phyloP scores from a whole-genome alignment of 1,140 invertebrate species.

The Ceratina calcarata region DNA sequence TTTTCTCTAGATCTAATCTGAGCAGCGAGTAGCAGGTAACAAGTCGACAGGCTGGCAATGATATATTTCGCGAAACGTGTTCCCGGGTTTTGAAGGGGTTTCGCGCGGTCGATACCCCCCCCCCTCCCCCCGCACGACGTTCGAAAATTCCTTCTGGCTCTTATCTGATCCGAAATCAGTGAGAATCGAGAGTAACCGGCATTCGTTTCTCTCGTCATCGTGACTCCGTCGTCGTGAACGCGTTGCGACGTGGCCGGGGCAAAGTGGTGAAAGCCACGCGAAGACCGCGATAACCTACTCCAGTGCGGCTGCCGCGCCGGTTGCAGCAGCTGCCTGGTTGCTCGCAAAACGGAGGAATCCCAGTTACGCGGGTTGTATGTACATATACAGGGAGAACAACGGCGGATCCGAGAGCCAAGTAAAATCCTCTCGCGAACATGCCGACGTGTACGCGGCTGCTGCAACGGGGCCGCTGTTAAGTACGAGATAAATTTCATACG shows the following conservation, averaged over 20 bases:
- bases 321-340: constrained; percentile 47
- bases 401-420: neutral
- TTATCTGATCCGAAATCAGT: constrained; percentile 18
- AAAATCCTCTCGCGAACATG: constrained; percentile 42
- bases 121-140: neutral
- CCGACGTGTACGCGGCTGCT: constrained; percentile 39
- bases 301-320: constrained; percentile 27
- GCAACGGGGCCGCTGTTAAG: constrained; percentile 13
- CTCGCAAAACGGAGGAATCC: constrained; percentile 51
- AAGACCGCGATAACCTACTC: constrained; percentile 58
- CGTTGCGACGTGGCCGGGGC: constrained; percentile 18
- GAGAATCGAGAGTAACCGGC: constrained; percentile 17
- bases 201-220: constrained; percentile 53
- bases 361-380: constrained; percentile 43
- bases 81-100: neutral
- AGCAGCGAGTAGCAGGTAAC: neutral
- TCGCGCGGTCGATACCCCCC: neutral
- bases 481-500: neutral
- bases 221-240: constrained; percentile 24
- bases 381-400: constrained; percentile 29
- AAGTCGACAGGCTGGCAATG: neutral
- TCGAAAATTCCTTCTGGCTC: constrained; percentile 3
- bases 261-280: constrained; percentile 52
- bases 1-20: neutral
- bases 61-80: constrained; percentile 2